Evolutionary conservation across 35 echinoderm and acorn worm species (phyloP).

Genomic region (Acanthaster planci): DNA sequence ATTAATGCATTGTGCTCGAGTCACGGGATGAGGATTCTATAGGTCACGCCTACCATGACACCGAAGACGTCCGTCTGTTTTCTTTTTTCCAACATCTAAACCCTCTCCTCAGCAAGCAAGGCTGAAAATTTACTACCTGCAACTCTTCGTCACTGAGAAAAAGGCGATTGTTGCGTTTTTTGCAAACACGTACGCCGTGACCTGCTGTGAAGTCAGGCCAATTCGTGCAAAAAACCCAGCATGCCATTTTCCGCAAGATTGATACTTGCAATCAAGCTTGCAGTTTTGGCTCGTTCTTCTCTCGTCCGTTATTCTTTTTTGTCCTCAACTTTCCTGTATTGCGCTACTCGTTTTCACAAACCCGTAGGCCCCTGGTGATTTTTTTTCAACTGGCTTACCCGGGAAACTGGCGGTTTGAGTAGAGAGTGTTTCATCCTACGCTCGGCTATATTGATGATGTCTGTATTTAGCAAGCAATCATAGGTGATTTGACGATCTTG

Average conservation of each 20-base stretch:
- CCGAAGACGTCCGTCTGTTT: too few species aligned
- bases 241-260: constrained; percentile 27
- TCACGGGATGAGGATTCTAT: too few species aligned
- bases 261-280: constrained; percentile 28
- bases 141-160: not conserved
- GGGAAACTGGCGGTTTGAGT: not conserved
- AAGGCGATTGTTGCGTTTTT: not conserved
- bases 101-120: too few species aligned
- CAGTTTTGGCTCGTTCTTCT: not conserved
- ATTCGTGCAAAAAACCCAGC: constrained; percentile 25
- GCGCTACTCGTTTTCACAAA: not conserved
- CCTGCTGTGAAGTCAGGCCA: constrained; percentile 25
- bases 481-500: not conserved
- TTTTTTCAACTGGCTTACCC: constrained; percentile 19
- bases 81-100: too few species aligned
- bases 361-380: not conserved
- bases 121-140: not conserved
- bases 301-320: too few species aligned
- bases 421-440: constrained; percentile 2
- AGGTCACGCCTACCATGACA: too few species aligned
- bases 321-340: not conserved
- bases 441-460: not conserved
- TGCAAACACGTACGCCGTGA: not conserved
- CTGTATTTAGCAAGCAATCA: not conserved
- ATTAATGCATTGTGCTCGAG: too few species aligned